Percentiles rank a stretch among this genome's conserved stretches.
phyloP scores from a whole-genome alignment of 2,113 vertebrate species.

The Girardinichthys multiradiatus region DNA sequence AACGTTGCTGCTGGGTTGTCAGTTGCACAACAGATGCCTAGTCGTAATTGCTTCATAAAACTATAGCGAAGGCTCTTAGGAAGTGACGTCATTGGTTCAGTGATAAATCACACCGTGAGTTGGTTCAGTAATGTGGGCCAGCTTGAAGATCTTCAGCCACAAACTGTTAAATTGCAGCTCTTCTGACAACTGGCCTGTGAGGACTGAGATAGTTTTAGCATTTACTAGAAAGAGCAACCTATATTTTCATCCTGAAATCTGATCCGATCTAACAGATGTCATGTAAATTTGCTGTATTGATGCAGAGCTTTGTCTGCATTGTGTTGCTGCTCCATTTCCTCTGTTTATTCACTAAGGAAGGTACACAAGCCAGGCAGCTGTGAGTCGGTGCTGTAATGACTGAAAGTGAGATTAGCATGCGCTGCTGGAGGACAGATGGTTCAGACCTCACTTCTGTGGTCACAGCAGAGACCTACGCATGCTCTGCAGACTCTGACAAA shows the following conservation, averaged over 20 bases:
- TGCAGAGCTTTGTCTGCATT: slow-evolving; percentile 40
- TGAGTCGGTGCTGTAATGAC: slow-evolving; percentile 57
- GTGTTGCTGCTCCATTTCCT: slow-evolving; percentile 48
- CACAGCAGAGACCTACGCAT: slow-evolving; percentile 34
- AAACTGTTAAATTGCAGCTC: slow-evolving; percentile 21
- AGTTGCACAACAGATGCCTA: slow-evolving; percentile 15
- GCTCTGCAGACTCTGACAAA: slow-evolving; percentile 1
- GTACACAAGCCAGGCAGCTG: slow-evolving; percentile 57
- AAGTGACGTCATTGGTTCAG: slow-evolving; percentile 60
- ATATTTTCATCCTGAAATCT: slow-evolving; percentile 16
- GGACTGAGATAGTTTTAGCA: slow-evolving; percentile 35
- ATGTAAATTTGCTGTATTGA: slow-evolving; percentile 37
- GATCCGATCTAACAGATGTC: slow-evolving; percentile 11
- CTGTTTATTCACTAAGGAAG: slow-evolving; percentile 57
- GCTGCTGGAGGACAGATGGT: slow-evolving; percentile 50
- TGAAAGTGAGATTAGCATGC: slow-evolving; percentile 28
- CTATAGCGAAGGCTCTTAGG: slow-evolving; percentile 34
- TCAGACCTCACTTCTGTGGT: slow-evolving; percentile 43
- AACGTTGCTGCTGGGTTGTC: slow-evolving; percentile 11
- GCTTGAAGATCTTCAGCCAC: slow-evolving; percentile 24
- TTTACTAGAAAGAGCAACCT: slow-evolving; percentile 21
- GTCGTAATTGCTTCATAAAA: slow-evolving; percentile 24
- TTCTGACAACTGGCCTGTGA: slow-evolving; percentile 21
- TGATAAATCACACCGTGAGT: slow-evolving; percentile 45
- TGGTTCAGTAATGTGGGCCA: slow-evolving; percentile 30